phyloP scores from a whole-genome alignment of 2,888 invertebrate genomes.

The Agrotis puta region DNA sequence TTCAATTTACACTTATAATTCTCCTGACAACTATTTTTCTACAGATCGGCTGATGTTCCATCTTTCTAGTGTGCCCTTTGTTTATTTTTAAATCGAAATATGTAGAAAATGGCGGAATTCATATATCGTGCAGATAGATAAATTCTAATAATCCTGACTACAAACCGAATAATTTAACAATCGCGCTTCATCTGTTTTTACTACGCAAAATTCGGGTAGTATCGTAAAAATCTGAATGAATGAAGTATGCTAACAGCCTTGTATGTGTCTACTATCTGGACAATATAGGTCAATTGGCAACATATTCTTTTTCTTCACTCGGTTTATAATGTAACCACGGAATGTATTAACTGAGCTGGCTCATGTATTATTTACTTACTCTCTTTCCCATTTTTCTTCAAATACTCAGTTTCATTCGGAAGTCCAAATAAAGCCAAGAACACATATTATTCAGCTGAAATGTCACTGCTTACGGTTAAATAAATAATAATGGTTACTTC shows the following conservation, averaged over 20 bases:
- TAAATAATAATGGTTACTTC: too few species aligned
- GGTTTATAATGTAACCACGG: slow-evolving; percentile 1
- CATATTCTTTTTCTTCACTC: slow-evolving; percentile 20
- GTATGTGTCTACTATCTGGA: not conserved
- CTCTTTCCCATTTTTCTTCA: not conserved
- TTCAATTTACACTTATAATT: too few species aligned
- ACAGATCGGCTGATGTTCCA: not conserved
- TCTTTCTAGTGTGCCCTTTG: not conserved
- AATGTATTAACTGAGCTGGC: not conserved
- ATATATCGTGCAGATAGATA: too few species aligned
- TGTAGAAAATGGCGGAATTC: not conserved
- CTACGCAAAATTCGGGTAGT: not conserved
- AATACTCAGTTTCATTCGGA: not conserved
- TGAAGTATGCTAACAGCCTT: not conserved
- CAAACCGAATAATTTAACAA: not conserved
- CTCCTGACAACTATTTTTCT: not conserved
- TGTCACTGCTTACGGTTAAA: not conserved
- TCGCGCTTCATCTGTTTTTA: not conserved
- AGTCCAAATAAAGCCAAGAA: not conserved
- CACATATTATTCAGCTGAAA: not conserved
- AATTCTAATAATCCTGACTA: too few species aligned
- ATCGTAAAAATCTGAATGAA: not conserved
- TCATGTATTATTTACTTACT: slow-evolving; percentile 23
- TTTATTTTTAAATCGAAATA: not conserved
- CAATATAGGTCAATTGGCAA: slow-evolving; percentile 28